A percentile compares a stretch with the other conserved stretches of the same genome.
Evolutionary conservation across 2,113 vertebrate species (phyloP).

Genomic region (Parotia lawesii): DNA sequence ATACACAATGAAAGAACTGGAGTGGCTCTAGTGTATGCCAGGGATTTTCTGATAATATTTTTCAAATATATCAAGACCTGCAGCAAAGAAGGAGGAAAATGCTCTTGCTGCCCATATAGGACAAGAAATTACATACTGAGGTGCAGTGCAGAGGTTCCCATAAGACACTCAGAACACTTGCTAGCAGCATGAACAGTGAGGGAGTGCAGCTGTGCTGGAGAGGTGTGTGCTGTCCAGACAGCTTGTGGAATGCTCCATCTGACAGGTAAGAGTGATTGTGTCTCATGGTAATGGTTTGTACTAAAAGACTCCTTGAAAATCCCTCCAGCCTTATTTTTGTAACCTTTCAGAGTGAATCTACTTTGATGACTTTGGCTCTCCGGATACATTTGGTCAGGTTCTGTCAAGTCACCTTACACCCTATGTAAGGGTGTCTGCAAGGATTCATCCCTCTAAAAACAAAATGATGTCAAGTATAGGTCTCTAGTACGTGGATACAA

Average conservation of each 20-base stretch:
- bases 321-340: not conserved
- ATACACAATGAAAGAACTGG: not conserved
- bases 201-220: not conserved
- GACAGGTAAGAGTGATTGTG: fast-evolving
- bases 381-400: not conserved
- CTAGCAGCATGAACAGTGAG: not conserved
- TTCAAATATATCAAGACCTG: not conserved
- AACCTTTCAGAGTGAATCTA: not conserved
- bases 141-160: not conserved
- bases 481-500: not conserved
- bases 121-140: not conserved
- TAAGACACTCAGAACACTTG: not conserved
- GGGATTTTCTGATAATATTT: not conserved
- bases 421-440: not conserved
- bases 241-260: not conserved
- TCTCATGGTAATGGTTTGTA: not conserved
- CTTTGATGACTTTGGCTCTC: not conserved
- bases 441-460: not conserved
- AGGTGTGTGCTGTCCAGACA: not conserved
- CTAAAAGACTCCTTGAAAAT: not conserved
- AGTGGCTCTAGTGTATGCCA: not conserved
- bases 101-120: not conserved
- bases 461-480: not conserved
- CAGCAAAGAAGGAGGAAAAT: not conserved
- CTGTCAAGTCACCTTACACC: not conserved